Evolutionary conservation across 2,797 vertebrate species (phyloP).

Genomic region (Hoplostethus mediterraneus): DNA sequence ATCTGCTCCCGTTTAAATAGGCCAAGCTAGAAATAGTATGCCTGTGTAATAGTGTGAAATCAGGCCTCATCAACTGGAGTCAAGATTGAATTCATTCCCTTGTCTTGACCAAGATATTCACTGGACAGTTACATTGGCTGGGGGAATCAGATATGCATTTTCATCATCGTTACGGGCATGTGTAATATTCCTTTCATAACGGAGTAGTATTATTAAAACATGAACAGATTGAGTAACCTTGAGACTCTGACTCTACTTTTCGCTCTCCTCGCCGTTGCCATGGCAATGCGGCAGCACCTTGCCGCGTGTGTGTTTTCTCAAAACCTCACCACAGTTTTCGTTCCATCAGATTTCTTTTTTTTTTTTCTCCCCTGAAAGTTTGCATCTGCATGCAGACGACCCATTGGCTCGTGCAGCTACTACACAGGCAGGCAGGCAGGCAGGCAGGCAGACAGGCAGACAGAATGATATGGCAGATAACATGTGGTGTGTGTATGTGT

Average conservation of each 20-base stretch:
- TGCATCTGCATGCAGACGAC: slow-evolving; percentile 58
- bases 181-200: slow-evolving; percentile 74
- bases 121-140: slow-evolving; percentile 36
- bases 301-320: slow-evolving; percentile 53
- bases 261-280: slow-evolving; percentile 79
- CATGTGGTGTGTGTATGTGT: slow-evolving; percentile 2
- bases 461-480: background rate
- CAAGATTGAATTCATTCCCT: slow-evolving; percentile 66
- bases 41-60: slow-evolving; percentile 54
- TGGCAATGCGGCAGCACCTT: slow-evolving; percentile 77
- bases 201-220: slow-evolving; percentile 77
- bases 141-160: slow-evolving; percentile 67
- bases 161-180: slow-evolving; percentile 69
- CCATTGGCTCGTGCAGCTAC: slow-evolving; percentile 35
- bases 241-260: slow-evolving; percentile 71
- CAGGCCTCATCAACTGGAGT: slow-evolving; percentile 51
- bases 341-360: slow-evolving; percentile 45
- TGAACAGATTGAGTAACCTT: slow-evolving; percentile 84
- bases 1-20: slow-evolving; percentile 61
- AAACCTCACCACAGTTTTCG: slow-evolving; percentile 61
- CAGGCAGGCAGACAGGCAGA: background rate
- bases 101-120: slow-evolving; percentile 57
- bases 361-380: slow-evolving; percentile 56
- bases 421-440: slow-evolving; percentile 15
- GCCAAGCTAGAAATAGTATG: slow-evolving; percentile 57